Evolutionary conservation across 2,797 vertebrate species (phyloP).

Genomic region (Smutsia gigantea): DNA sequence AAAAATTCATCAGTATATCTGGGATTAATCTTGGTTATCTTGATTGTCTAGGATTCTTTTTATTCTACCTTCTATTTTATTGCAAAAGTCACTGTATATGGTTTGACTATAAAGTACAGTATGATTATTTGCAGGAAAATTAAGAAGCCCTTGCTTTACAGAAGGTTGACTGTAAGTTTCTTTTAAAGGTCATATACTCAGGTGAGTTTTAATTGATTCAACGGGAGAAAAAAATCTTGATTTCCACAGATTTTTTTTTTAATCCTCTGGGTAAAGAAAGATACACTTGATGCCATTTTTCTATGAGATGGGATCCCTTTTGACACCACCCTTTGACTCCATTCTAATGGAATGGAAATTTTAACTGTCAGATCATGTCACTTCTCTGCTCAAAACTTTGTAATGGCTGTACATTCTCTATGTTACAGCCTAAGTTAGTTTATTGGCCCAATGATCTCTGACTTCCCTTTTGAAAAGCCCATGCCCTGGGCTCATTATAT

Average conservation of each 20-base stretch:
- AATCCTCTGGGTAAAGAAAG: neutral
- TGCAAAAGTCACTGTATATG: neutral
- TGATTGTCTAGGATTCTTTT: neutral
- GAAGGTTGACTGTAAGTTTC: neutral
- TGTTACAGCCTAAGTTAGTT: neutral
- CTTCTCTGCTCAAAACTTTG: neutral
- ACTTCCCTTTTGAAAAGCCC: neutral
- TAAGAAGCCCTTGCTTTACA: neutral
- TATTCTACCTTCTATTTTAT: neutral
- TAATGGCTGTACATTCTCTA: neutral
- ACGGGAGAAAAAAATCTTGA: neutral
- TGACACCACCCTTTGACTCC: neutral
- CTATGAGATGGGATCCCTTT: neutral
- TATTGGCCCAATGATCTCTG: neutral
- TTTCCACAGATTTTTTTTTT: neutral
- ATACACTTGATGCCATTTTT: neutral
- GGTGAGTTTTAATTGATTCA: slow-evolving; percentile 12
- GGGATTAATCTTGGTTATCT: neutral
- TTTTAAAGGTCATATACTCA: neutral
- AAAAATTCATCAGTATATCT: neutral
- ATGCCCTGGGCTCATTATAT: neutral
- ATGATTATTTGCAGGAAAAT: neutral
- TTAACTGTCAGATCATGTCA: neutral
- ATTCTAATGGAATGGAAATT: neutral
- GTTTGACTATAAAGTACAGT: neutral